These are phyloP conservation scores for Oryzias woworae DNA, from an alignment of 2,113 vertebrate species.

Conservation along the genomic window DNA sequence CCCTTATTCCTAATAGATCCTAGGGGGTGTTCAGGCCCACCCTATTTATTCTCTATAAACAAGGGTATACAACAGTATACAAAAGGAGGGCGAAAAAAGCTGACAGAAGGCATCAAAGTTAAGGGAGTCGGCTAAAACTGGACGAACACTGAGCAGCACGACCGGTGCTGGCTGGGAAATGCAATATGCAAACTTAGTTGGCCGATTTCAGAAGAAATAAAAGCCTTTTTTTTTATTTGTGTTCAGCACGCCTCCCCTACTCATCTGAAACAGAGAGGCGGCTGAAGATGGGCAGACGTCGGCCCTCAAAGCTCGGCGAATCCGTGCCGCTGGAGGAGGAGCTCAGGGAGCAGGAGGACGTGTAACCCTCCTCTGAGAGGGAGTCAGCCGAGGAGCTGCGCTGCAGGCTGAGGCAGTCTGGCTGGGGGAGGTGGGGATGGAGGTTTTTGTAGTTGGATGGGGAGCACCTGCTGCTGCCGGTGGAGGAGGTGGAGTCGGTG, in stretches of 20 bases:
- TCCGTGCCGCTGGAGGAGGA: conserved; percentile 75
- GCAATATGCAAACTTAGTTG: conserved; percentile 78
- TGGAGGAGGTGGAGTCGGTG: conserved; percentile 39
- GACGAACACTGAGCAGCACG: conserved; percentile 67
- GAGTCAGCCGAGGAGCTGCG: conserved; percentile 76
- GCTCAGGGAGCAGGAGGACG: conserved; percentile 76
- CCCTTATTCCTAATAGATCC: not conserved
- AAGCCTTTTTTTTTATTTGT: conserved; percentile 1
- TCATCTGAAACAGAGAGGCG: conserved; percentile 77
- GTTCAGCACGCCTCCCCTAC: conserved; percentile 36
- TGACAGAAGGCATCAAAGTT: conserved; percentile 4
- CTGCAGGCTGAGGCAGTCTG: conserved; percentile 41
- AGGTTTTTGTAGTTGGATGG: conserved; percentile 14
- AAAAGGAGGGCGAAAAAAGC: conserved; percentile 43
- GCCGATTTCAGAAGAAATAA: conserved; percentile 20
- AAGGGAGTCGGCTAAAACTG: conserved; percentile 57
- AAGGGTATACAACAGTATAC: conserved; percentile 82
- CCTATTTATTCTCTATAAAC: conserved; percentile 34
- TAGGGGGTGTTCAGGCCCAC: conserved; percentile 44
- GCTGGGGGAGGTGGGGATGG: conserved; percentile 31
- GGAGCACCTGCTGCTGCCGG: conserved; percentile 5
- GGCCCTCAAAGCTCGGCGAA: conserved; percentile 72
- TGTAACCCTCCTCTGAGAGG: conserved; percentile 81
- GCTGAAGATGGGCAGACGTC: conserved; percentile 82
- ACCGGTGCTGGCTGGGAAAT: conserved; percentile 68